Percentiles rank a stretch among this genome's conserved stretches.
These are phyloP conservation scores for Amblyopsis hoosieri DNA, from an alignment of 2,797 vertebrate genomes.

Conservation along the genomic window DNA sequence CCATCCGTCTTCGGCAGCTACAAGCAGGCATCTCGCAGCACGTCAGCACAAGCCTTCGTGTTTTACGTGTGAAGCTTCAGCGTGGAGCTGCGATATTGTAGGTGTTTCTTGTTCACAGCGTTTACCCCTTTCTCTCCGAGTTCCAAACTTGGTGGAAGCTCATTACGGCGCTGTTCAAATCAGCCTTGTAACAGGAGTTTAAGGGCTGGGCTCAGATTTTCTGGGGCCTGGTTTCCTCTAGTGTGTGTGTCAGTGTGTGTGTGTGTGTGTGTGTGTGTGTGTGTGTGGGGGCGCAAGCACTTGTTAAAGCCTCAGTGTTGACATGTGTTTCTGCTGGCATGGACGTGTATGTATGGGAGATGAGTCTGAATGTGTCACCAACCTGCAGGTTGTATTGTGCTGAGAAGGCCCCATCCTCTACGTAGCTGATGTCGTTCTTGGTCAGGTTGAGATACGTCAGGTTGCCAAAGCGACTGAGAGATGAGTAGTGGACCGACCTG, in stretches of 20 bases:
- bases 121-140: constrained; percentile 54
- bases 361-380: neutral
- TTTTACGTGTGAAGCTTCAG: constrained; percentile 65
- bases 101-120: constrained; percentile 54
- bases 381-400: constrained; percentile 96
- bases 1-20: constrained; percentile 46
- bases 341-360: constrained; percentile 1
- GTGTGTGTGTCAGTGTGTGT: constrained; percentile 1
- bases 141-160: constrained; percentile 41
- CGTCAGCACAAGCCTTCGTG: constrained; percentile 43
- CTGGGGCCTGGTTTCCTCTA: constrained; percentile 22
- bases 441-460: constrained; percentile 98
- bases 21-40: constrained; percentile 43
- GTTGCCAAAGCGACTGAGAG: constrained; percentile 96
- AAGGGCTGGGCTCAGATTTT: constrained; percentile 66
- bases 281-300: constrained; percentile 16
- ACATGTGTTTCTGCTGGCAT: neutral
- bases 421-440: constrained; percentile 95
- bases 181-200: constrained; percentile 82
- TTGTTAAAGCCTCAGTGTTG: constrained; percentile 11
- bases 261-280: constrained; percentile 3
- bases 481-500: constrained; percentile 91
- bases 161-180: constrained; percentile 46
- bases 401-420: constrained; percentile 95
- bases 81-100: constrained; percentile 37